Percentiles rank a stretch among this genome's conserved stretches.
These are phyloP conservation scores for Tapirus indicus DNA, from an alignment of 2,797 vertebrate species.

Conservation along the genomic window DNA sequence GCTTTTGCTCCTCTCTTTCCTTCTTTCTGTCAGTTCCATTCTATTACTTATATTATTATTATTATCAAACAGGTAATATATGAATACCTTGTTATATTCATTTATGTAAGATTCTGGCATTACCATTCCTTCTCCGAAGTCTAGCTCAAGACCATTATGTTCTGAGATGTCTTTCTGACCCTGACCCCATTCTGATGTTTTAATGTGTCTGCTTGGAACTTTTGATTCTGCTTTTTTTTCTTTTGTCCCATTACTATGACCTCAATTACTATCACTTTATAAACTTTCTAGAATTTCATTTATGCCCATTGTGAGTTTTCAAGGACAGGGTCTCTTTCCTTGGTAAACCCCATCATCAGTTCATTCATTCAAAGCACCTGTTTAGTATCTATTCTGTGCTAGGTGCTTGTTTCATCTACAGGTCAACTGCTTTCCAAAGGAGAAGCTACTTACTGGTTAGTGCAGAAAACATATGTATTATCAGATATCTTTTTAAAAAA, in stretches of 20 bases:
- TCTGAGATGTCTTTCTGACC: not conserved
- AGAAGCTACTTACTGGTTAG: not conserved
- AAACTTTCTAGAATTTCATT: slow-evolving; percentile 22
- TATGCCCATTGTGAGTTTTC: not conserved
- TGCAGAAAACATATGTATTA: slow-evolving; percentile 34
- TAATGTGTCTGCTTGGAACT: not conserved
- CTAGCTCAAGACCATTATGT: not conserved
- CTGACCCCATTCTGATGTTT: not conserved
- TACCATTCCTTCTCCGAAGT: not conserved
- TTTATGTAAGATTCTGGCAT: not conserved
- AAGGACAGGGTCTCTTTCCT: not conserved
- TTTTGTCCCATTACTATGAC: not conserved
- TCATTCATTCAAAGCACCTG: not conserved
- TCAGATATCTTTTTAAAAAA: not conserved
- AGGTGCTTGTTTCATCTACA: slow-evolving; percentile 2
- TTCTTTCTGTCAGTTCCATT: not conserved
- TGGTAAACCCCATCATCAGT: not conserved
- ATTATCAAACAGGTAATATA: not conserved
- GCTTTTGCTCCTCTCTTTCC: not conserved
- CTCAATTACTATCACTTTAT: not conserved
- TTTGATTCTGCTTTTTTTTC: not conserved
- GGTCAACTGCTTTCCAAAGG: not conserved
- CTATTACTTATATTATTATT: not conserved
- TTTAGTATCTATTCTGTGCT: not conserved
- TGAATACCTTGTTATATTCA: not conserved